Evolutionary conservation across 1,140 invertebrate genomes (phyloP), one percentile per base, ranked within the genome.

Genomic region (Limonius californicus): DNA sequence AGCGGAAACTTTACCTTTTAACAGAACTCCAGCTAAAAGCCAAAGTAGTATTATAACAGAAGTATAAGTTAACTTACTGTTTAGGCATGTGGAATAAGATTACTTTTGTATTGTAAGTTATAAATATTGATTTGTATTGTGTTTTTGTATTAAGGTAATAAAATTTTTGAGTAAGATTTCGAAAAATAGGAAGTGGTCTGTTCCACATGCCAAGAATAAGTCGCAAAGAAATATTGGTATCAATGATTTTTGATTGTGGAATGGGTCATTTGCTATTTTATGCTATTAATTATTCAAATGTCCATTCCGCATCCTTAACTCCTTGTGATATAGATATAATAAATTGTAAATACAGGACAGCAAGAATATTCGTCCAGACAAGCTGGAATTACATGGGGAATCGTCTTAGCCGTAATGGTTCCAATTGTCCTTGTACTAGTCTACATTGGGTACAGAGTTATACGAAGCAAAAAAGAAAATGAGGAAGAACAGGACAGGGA

Each of bases 301-400:
- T 53, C 64, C 60, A 62, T 59, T 62, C 60, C 56, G 61, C 50
- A 63, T 23, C n/a, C 9, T 9, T 14, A 21, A 39, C n/a, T 6
- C n/a, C 35, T 39, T 14, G 2, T 12, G n/a, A 39, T n/a, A 39
- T 27, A 4, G 9, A 27, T 14, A 27, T 21, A 16, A 56, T 11
- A 39, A 16, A 11, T 23, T 45, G 35, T 27, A 30, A 30, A 57
- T 65, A 62, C 78, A 91, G 89, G 89, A 74, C 83, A 89, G 64
- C 87, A 91, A 72, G 89, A 91, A 75, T 89, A 88, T 72, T 89
- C 89, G 27, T 81, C 86, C 2, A 81, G 87, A 35, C 86, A 89
- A 66, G 84, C 89, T 1, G 89, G 89, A 18, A 79, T 88, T n/a
- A 88, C 90, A 3, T 83, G 84, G 68, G 89, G 88, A 50, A 87